Evolutionary conservation across 1,140 invertebrate genomes (phyloP), one percentile per base, ranked within the genome.

Genomic region (Babylonia areolata): DNA sequence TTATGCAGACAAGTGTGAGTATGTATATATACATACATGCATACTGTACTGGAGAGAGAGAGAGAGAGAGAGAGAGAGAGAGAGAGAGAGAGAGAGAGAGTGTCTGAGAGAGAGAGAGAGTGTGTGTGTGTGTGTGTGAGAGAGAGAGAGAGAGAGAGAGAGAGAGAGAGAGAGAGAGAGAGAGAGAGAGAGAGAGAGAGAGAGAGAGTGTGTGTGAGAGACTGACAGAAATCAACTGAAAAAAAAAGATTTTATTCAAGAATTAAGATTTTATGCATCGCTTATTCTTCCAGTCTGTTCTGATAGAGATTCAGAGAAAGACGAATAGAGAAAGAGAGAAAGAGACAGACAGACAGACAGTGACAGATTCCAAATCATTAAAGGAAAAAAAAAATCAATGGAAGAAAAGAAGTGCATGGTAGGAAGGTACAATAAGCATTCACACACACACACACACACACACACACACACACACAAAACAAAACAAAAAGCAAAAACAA

Each of bases 11-110:
- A n/a, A n/a, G n/a, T n/a, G n/a, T n/a, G n/a, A n/a, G n/a, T n/a
- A n/a, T n/a, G n/a, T n/a, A n/a, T n/a, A n/a, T n/a, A n/a, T n/a
- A n/a, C n/a, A n/a, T n/a, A n/a, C n/a, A n/a, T n/a, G n/a, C n/a
- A n/a, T n/a, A n/a, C n/a, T n/a, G n/a, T n/a, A n/a, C n/a, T n/a
- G 42, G 84, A 77, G 79, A 81, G 79, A 46, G 39, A 81, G n/a
- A 85, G 69, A 51, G 69, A 85, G n/a, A 80, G 39, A 86, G 28
- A 46, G 77, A 51, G 75, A 73, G 69, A 87, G n/a, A 31, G 46
- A 35, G 58, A 64, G 58, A 64, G 58, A 64, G 58, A 64, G 20
- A 64, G 58, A 23, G 20, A 23, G 58, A 23, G 20, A 23, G 58
- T 3, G 58, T 12, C 9, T 3, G 58, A 64, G 58, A 64, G 58